Base-by-base conservation (phyloP, 2,888 invertebrate species). In the Nephrotoma appendiculata region DNA sequence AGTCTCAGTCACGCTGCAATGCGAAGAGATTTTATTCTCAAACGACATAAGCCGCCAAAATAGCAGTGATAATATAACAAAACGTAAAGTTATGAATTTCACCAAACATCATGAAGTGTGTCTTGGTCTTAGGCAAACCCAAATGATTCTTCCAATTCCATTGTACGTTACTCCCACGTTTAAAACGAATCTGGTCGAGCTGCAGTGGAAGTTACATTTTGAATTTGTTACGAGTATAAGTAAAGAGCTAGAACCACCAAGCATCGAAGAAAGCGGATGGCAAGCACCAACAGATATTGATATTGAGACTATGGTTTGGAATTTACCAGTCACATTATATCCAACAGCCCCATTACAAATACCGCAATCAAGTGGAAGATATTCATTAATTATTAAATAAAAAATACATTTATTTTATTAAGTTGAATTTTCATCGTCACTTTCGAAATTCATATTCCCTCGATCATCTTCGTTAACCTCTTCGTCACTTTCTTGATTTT, bases 261-360 rank as follows among this genome's bases (percentile, higher is more conserved):
- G 90, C 87, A 93, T 93, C 87, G 93, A 93, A 42, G 92, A 93
- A 42, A 94, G 93, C 52, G 93, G 93, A 87, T 97, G 98, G 95
- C 95, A 95, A 89, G 98, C 97, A 0, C 98, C 98, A 0, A 92
- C 95, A 2, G 95, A 95, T 88, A 93, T 98, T 44, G 95, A 97
- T 11, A 98, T 99, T 87, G 99, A 99, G 92, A 99, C 99, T 0
- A 98, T 99, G 98, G 96, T 98, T 12, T 99, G 99, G 99, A 98
- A 99, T 92, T 93, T 99, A 87, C 98, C 99, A 0, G 95, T 99
- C 86, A 97, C 96, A 90, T 95, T 99, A 87, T 98, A 97, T 92
- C 97, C 99, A 0, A 97, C 98, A 6, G 95, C 97, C 88, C 98
- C 98, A 0, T 93, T 95, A 88, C 96, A 96, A 90, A 95, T 96